Conservation (phyloP, 2,797 vertebrate genomes). For the Phoeniculus purpureus region DNA sequence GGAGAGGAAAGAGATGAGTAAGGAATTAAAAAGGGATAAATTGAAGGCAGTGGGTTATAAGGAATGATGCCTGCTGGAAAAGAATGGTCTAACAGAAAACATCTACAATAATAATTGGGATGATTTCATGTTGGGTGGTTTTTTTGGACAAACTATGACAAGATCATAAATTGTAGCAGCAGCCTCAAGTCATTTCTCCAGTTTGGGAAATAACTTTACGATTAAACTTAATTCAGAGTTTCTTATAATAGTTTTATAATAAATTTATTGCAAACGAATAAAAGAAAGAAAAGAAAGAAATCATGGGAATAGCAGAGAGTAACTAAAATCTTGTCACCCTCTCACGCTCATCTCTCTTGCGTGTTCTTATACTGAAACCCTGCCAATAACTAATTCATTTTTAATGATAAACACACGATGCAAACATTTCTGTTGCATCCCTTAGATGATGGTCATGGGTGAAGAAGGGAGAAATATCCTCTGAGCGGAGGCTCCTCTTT, state of each 20-base stretch:
- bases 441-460: constrained; percentile 20
- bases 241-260: neutral
- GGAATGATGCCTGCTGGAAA: neutral
- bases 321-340: neutral
- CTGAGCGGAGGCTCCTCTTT: constrained; percentile 29
- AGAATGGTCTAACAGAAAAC: neutral
- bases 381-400: constrained; percentile 43
- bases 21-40: neutral
- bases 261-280: neutral
- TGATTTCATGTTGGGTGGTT: neutral
- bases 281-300: neutral
- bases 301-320: neutral
- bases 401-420: constrained; percentile 44
- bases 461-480: constrained; percentile 39
- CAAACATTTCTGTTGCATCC: constrained; percentile 20
- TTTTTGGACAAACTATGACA: neutral
- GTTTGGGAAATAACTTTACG: neutral
- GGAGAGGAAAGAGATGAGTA: neutral
- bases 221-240: neutral
- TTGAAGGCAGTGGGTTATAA: neutral
- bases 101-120: neutral
- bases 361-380: neutral
- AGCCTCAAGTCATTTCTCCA: neutral
- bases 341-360: neutral
- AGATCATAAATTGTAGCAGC: neutral